These are phyloP conservation scores for Nerophis ophidion DNA, from an alignment of 2,113 vertebrate species.

Conservation along the genomic window DNA sequence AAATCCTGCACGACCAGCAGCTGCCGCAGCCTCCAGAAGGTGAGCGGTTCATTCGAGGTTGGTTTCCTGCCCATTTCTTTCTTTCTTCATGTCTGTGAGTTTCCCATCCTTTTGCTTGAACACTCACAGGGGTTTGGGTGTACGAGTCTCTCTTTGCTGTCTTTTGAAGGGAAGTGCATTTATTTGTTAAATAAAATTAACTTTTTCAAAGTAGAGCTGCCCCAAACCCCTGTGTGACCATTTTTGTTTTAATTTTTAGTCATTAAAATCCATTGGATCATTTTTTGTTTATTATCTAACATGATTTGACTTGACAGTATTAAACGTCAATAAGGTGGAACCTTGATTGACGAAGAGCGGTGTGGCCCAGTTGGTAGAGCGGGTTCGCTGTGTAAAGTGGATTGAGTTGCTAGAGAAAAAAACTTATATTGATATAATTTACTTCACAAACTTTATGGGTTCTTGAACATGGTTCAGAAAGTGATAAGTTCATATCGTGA, in stretches of 20 bases:
- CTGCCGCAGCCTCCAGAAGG: constrained; percentile 90
- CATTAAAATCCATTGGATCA: constrained; percentile 37
- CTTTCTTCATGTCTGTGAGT: constrained; percentile 64
- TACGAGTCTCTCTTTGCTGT: constrained; percentile 21
- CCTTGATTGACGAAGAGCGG: too few relatives aligned
- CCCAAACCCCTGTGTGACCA: constrained; percentile 38
- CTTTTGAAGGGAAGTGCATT: not conserved
- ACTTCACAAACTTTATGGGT: too few relatives aligned
- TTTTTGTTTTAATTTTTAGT: constrained; percentile 44
- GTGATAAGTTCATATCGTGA: too few relatives aligned
- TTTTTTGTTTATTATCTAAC: too few relatives aligned
- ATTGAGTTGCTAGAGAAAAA: too few relatives aligned
- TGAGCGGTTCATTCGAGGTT: constrained; percentile 80
- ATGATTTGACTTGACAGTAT: too few relatives aligned
- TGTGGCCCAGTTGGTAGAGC: too few relatives aligned
- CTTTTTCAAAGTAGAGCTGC: constrained; percentile 26
- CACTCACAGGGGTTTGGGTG: constrained; percentile 35
- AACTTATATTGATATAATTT: too few relatives aligned
- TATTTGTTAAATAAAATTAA: not conserved
- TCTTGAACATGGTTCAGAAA: too few relatives aligned
- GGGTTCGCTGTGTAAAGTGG: too few relatives aligned
- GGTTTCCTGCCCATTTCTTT: constrained; percentile 72
- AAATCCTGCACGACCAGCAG: constrained; percentile 76
- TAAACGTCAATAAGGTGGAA: not conserved
- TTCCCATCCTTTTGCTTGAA: constrained; percentile 44